Conservation (phyloP, 2,888 invertebrate genomes). For the Unio delphinus region DNA sequence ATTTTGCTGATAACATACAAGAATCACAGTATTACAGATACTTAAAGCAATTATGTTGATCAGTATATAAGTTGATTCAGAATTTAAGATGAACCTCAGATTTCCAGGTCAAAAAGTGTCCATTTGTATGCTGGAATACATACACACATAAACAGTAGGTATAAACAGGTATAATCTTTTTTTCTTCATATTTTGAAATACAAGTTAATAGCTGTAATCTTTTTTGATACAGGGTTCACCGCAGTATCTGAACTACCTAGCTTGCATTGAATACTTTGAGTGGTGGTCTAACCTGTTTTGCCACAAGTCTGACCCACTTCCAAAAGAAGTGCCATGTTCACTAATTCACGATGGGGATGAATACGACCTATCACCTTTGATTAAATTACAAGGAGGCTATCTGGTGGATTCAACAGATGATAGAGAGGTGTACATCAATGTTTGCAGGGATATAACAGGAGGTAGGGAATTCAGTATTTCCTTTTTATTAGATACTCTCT, state of each 20-base stretch:
- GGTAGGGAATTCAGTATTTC: slow-evolving; percentile 20
- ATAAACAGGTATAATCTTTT: too few relatives aligned
- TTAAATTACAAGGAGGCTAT: slow-evolving; percentile 60
- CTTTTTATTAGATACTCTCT: background rate
- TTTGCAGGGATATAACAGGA: slow-evolving; percentile 63
- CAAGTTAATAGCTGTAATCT: too few relatives aligned
- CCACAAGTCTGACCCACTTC: slow-evolving; percentile 32
- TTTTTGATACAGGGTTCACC: slow-evolving; percentile 52
- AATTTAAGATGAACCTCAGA: too few relatives aligned
- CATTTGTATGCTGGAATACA: too few relatives aligned
- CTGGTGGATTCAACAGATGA: slow-evolving; percentile 50
- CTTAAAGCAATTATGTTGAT: too few relatives aligned
- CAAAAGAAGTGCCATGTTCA: slow-evolving; percentile 65
- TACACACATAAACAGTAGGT: too few relatives aligned
- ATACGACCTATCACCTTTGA: slow-evolving; percentile 64
- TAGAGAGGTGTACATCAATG: slow-evolving; percentile 65
- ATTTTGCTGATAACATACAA: too few relatives aligned
- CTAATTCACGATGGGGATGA: slow-evolving; percentile 53
- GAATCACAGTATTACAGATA: too few relatives aligned
- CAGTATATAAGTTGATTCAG: too few relatives aligned
- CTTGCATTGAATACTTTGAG: slow-evolving; percentile 62
- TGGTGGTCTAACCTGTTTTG: slow-evolving; percentile 67
- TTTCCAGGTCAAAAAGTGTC: too few relatives aligned
- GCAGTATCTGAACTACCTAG: slow-evolving; percentile 40
- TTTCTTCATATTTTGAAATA: too few relatives aligned